Base-by-base conservation (phyloP, 2,797 vertebrate genomes). In the Cyprinella venusta region DNA sequence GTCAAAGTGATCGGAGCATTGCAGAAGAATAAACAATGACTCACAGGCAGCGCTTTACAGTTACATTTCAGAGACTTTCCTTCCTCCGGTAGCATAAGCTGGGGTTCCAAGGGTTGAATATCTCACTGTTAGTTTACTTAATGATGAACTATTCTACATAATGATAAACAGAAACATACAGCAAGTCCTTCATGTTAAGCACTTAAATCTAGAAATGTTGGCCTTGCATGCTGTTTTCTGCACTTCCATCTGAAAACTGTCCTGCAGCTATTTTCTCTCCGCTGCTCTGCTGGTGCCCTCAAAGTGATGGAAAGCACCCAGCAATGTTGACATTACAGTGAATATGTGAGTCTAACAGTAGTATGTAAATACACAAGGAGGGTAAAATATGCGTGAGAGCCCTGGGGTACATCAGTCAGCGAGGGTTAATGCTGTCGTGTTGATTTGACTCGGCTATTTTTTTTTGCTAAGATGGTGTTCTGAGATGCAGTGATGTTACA, bases 11-110 rank as follows among this genome's bases (percentile, higher is more conserved):
- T 36, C 70, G 45, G 80, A 85, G 85, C 83, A 85, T 45, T 21
- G 48, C 59, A 42, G 61, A 65, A 80, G 81, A 88, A 89, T 88
- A 87, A 88, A 85, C 84, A 85, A 61, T 75, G 84, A 87, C 79
- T 87, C 82, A 85, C 26, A 67, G 65, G 65, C 65, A 67, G 63
- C 15, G 50, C 76, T 83, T 85, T 64, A 69, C 79, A 78, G 68
- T 84, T 85, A 84, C 87, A 87, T 81, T 86, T 83, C 69, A 81
- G 67, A 72, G 36, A 76, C 82, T 36, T 63, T 30, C 15, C 26
- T 30, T 63, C 61, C 61, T 30, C 6, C 15, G 6, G 61, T 63
- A 30, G 24, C 12, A 61, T 26, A 24, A 61, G 61, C 64, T 70
- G 10, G 42, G 38, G 71, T 76, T 82, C 36, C 48, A 67, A 65